Base-by-base conservation (phyloP, 2,888 invertebrate species). In the Mycogona germanica region DNA sequence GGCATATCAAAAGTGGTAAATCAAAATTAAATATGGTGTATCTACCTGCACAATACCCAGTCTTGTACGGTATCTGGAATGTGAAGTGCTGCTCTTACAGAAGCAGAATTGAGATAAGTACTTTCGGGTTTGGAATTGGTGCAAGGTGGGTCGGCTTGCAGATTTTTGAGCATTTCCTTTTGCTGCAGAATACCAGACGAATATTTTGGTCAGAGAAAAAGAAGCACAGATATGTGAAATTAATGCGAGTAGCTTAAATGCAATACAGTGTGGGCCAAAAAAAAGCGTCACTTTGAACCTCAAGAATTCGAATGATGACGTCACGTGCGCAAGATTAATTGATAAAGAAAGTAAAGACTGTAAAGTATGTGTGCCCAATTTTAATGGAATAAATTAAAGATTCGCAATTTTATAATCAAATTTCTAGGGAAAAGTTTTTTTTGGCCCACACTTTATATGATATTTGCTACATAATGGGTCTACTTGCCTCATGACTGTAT, bases 11-110 rank as follows among this genome's bases (percentile, higher is more conserved):
- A n/a, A n/a, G n/a, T n/a, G n/a, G n/a, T n/a, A n/a, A n/a, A n/a
- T n/a, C n/a, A n/a, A n/a, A n/a, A n/a, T n/a, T n/a, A n/a, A n/a
- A n/a, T n/a, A n/a, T n/a, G n/a, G n/a, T n/a, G n/a, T 35, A n/a
- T 35, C 14, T 35, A 47, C 46, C 53, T 46, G 38, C 45, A 46
- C 23, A 38, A 38, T 3, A n/a, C 48, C 48, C 53, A 53, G 19
- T 53, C 37, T 19, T 38, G 29, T 17, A 48, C 45, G 2, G 17
- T 25, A 26, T 53, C 29, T 12, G 61, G 60, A 40, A 63, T 61
- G 38, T 63, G 62, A 19, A 63, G 46, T 29, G 61, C 59, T 17
- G 55, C 23, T 37, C 62, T 52, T 25, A 63, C 63, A 23, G 53
- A 47, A 9, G 42, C 28, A 29, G 53, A 53, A 40, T 61, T 61